These are phyloP conservation scores for Dolichopus griseipennis DNA, from an alignment of 2,888 invertebrate species.

Conservation along the genomic window DNA sequence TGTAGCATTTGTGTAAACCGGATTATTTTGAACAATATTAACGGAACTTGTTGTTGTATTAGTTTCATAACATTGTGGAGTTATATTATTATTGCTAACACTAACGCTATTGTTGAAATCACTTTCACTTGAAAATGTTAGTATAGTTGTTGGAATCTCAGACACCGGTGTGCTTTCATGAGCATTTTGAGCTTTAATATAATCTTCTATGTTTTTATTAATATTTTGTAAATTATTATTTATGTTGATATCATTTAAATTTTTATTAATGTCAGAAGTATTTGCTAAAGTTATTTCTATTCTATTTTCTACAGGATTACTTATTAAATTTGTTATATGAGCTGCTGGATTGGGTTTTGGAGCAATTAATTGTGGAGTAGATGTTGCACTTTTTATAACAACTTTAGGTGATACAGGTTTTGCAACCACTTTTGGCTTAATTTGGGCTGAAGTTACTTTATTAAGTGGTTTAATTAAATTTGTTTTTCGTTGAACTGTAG, in stretches of 20 bases:
- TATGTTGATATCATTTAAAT: neutral
- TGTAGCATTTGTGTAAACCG: neutral
- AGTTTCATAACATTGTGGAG: neutral
- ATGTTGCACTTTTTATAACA: slow-evolving; percentile 16
- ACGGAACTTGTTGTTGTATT: neutral
- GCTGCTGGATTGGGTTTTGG: slow-evolving; percentile 38
- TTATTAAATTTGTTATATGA: neutral
- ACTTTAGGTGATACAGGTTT: slow-evolving; percentile 17
- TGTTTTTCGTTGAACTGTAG: slow-evolving; percentile 19
- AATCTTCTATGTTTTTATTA: neutral
- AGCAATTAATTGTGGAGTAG: slow-evolving; percentile 28
- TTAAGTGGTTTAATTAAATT: slow-evolving; percentile 21
- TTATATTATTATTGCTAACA: neutral
- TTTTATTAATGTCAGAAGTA: neutral
- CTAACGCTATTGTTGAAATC: neutral
- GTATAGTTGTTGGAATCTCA: neutral
- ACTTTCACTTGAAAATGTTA: neutral
- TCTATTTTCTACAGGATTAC: neutral
- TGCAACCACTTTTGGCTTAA: slow-evolving; percentile 23
- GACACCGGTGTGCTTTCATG: neutral
- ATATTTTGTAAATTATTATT: neutral
- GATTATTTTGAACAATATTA: neutral
- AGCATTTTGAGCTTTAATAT: neutral
- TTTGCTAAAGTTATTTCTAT: slow-evolving; percentile 1
- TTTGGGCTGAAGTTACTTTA: slow-evolving; percentile 19